Evolutionary conservation across 2,797 vertebrate species (phyloP), one percentile per base, ranked within the genome.

Genomic region (Salarias fasciatus): DNA sequence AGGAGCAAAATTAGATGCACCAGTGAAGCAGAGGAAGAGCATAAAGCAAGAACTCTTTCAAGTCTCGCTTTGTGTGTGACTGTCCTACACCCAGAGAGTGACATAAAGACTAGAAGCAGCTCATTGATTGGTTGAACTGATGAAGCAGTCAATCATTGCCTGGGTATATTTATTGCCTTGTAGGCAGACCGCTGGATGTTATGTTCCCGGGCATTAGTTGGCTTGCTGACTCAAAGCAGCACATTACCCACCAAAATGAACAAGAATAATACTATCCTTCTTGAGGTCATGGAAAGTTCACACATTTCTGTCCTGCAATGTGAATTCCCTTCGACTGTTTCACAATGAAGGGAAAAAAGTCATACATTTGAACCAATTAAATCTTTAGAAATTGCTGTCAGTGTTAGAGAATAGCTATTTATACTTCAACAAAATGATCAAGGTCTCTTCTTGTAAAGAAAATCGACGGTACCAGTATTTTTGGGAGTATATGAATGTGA

Each of bases 121-220:
- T 18, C 46, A 87, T 77, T 80, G 86, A 89, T 85, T 68, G 61
- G 44, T 52, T 53, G 42, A 60, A 83, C 79, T 80, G 83, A 81
- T 69, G 49, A 60, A 80, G 50, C 60, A 72, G 59, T 85, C 72
- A 72, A 69, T 85, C 79, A 80, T 73, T 60, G 61, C 59, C 62
- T 13, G 48, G 47, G 62, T 45, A 47, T 63, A 75, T 83, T 77
- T 73, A 87, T 76, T 67, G 75, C 77, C 55, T 57, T 28, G 38
- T 36, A 30, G 40, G 49, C 60, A 66, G 62, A 76, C 43, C 53
- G n/a, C 12, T 45, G 41, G 55, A 53, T 40, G 49, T 48, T 54
- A 53, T 44, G 53, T 52, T 72, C 41, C 33, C 28, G 0, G 3
- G 11, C 46, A 62, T 75, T 59, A 63, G 30, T 77, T 76, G 63